A percentile compares a stretch with the other conserved stretches of the same genome.
Evolutionary conservation across 2,888 invertebrate genomes (phyloP).

Genomic region (Melanchra persicariae): DNA sequence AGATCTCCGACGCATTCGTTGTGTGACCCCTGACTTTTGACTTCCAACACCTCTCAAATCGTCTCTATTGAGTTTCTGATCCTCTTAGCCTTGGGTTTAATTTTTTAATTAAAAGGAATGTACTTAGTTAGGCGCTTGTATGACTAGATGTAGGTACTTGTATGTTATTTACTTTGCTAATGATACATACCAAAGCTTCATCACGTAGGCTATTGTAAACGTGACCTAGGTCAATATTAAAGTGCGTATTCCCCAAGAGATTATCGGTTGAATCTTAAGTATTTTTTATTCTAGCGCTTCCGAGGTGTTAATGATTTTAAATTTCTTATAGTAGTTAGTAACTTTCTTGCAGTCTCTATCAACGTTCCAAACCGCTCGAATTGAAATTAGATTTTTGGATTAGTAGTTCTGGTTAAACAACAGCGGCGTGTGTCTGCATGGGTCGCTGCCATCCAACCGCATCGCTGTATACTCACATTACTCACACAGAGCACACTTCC

Average conservation of each 20-base stretch:
- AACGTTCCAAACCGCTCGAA: neutral
- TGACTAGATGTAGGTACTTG: constrained; percentile 11
- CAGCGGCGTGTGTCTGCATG: constrained; percentile 44
- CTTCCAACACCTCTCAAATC: constrained; percentile 73
- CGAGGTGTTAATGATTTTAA: neutral
- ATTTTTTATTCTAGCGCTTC: neutral
- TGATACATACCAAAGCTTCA: constrained; percentile 10
- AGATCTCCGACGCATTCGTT: constrained; percentile 62
- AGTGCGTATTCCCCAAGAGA: neutral
- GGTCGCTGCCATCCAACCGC: constrained; percentile 62
- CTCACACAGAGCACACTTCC: constrained; percentile 64
- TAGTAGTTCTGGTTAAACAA: constrained; percentile 1
- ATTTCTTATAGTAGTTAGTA: neutral
- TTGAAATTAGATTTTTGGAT: constrained; percentile 5
- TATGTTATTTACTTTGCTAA: constrained; percentile 13
- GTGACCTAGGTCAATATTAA: constrained; percentile 24
- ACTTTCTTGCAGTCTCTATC: too few relatives aligned
- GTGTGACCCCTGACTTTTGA: constrained; percentile 78
- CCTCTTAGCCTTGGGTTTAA: constrained; percentile 68
- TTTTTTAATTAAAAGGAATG: constrained; percentile 65
- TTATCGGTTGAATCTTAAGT: neutral
- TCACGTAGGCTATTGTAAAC: neutral
- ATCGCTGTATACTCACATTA: constrained; percentile 61
- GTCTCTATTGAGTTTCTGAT: constrained; percentile 75
- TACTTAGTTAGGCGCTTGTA: constrained; percentile 24